Base-by-base conservation (phyloP, 1,140 invertebrate species). In the Homalodisca vitripennis region DNA sequence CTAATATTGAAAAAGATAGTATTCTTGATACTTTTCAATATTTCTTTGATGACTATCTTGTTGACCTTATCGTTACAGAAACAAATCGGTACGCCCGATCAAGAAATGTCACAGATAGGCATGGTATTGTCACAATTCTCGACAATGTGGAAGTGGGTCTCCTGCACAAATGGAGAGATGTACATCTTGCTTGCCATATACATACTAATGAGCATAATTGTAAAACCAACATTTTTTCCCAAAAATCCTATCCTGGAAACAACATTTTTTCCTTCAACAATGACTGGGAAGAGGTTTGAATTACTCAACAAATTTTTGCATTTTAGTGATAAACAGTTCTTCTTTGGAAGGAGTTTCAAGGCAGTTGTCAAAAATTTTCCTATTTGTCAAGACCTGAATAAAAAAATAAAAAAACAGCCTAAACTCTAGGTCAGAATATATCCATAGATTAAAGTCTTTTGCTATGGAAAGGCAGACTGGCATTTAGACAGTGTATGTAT, bases 401-500 rank as follows among this genome's bases (percentile, higher is more conserved):
- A 46, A 27, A 47, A 66, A 66, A 29, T 75, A n/a, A 76, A 46
- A 72, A 48, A 27, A 13, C 71, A 2, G 2, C 14, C 12, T 71
- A 77, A 30, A 66, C 68, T 41, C 68, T 73, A 14, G 73, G 74
- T 3, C 62, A 74, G 70, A 73, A 73, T 2, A 3, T 78, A 13
- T 75, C 68, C 26, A 72, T 79, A n/a, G 74, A 79, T 60, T 76
- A 79, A 73, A 73, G 63, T 62, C 57, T 77, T 0, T 55, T 79
- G 10, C 0, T 71, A n/a, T 79, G 76, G 60, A 78, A 78, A 75
- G 77, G 79, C 12, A 31, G 76, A 14, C 65, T 78, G 3, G 26
- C 34, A 27, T 77, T 79, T 32, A 76, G 75, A 48, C 77, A 78
- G 65, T 79, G 76, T n/a, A n/a, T n/a, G n/a, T 67, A 77, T 79